Conservation (phyloP, 2,797 vertebrate genomes). For the Phataginus tricuspis region DNA sequence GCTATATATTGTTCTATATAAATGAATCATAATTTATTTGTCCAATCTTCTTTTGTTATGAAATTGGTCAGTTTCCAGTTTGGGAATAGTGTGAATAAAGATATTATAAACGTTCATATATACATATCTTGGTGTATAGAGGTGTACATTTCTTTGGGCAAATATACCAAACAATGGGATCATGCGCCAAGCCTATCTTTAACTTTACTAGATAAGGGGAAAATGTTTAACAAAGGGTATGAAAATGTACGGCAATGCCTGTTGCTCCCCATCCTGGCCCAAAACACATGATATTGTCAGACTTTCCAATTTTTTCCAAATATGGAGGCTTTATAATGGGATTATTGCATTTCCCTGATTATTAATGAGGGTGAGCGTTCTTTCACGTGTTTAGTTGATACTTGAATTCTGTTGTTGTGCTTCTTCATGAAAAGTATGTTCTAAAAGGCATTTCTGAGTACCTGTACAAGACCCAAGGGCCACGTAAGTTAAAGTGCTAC, state of each 20-base stretch:
- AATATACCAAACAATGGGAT: neutral
- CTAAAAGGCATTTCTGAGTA: neutral
- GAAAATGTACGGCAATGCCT: neutral
- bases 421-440: neutral
- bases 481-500: neutral
- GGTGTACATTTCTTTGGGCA: neutral
- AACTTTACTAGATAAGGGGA: neutral
- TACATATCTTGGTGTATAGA: neutral
- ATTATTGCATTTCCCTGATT: neutral
- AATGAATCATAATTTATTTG: neutral
- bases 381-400: neutral
- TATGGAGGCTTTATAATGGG: neutral
- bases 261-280: neutral
- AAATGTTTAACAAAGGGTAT: neutral
- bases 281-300: neutral
- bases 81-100: neutral
- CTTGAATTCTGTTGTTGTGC: neutral
- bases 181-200: neutral
- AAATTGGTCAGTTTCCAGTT: neutral
- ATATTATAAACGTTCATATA: neutral
- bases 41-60: neutral
- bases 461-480: neutral
- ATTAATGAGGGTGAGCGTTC: neutral
- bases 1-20: neutral
- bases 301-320: neutral